Evolutionary conservation across 2,888 invertebrate species (phyloP), one percentile per base, ranked within the genome.

Genomic region (Hirudinaria manillensis): DNA sequence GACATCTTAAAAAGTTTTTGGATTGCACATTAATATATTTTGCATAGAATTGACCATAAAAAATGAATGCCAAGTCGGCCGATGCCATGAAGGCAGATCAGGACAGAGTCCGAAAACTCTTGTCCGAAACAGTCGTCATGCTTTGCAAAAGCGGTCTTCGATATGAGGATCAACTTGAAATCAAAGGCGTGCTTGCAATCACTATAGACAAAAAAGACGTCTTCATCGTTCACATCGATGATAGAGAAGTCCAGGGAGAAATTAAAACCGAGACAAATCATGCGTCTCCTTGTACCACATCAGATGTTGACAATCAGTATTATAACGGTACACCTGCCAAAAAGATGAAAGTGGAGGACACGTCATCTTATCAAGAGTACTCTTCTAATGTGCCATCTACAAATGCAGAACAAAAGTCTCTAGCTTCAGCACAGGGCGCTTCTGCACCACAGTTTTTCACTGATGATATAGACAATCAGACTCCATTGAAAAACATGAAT

Each of bases 101-200:
- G 36, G 68, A 68, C 13, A 10, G 68, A 32, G 68, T 68, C n/a
- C 32, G 36, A 53, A 70, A 75, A 55, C 32, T 76, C 19, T 36
- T 76, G 24, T 34, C 45, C 19, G 77, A 77, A 19, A 77, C 76
- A 6, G 71, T 77, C 27, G 32, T 74, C 16, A 53, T 77, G 38
- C 73, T 77, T 3, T 74, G 73, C 19, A 77, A 77, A 32, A 77
- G 68, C 51, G 76, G 77, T 29, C 74, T 77, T n/a, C 55, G 53
- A 34, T 77, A 72, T 45, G 45, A 67, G 10, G 56, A 32, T n/a
- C 36, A 76, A 66, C 34, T 77, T 24, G 67, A 76, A 36, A 72
- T 77, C 51, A 55, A 76, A 34, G 77, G 74, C 21, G 71, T 77
- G 13, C 76, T 77, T 27, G 76, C 76, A 19, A 65, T 76, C 32